Base-by-base conservation (phyloP, 2,113 vertebrate species). In the Tetraodon nigroviridis region DNA sequence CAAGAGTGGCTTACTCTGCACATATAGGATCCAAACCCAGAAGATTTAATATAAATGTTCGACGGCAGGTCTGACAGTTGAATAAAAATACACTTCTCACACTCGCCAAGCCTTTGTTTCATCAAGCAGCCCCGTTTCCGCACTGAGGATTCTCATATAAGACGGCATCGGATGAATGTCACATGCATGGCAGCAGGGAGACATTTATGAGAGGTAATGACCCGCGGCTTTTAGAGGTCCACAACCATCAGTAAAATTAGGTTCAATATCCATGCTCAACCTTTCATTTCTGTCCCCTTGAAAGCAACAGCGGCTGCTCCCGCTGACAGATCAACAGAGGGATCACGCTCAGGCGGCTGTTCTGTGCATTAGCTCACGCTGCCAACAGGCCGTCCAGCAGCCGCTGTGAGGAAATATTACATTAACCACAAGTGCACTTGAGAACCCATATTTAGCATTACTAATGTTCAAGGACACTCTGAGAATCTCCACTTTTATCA, bases 131-230 rank as follows among this genome's bases (percentile, higher is more conserved):
- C 73, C 64, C 73, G 2, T 45, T n/a, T 46, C 15, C n/a, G 17
- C 65, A 78, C 59, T 67, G 73, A 68, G 64, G 71, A 75, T 72
- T 76, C 73, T 69, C 76, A 82, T 73, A 86, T 88, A 80, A 86
- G 86, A 87, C 86, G 85, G 85, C 81, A 86, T 79, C 78, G 78
- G 75, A 83, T 77, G 83, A 79, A 67, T 81, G 79, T 72, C 79
- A 81, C 78, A 81, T 84, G 65, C 79, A 82, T 79, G 82, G 78
- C 61, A 20, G 56, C 65, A 71, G 81, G 74, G 78, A 78, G 81
- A 87, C 88, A 80, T 87, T 87, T 89, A 86, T 86, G 83, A 82
- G 83, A 83, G 84, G 84, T 87, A 89, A 89, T 86, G 85, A 84
- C 80, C 83, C 73, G 64, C 65, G 22, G 85, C 88, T 88, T 85